Base-by-base conservation (phyloP, 2,797 vertebrate genomes). In the Odontamblyopus rebecca region DNA sequence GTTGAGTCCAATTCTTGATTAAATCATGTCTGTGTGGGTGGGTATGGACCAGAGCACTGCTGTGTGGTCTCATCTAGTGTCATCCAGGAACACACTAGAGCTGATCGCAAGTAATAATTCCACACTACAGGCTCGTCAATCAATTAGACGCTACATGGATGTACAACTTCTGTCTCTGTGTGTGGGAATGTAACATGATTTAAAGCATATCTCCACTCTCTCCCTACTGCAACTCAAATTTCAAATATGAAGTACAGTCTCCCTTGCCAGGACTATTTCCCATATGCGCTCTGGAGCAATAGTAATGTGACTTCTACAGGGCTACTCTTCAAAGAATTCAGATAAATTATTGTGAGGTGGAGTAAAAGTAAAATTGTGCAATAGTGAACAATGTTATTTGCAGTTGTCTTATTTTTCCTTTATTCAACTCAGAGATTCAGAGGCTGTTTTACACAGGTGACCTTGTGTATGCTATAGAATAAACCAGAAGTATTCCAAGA, bases 41-140 rank as follows among this genome's bases (percentile, higher is more conserved):
- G 77, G 74, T 62, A 75, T 56, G 53, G n/a, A 69, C 79, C 48
- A 70, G 67, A 61, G 61, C 19, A 60, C 57, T 67, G 76, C 77
- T 89, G 88, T 88, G 88, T 89, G 87, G 86, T 88, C 88, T 84
- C 68, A 79, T 77, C 9, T 0, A 81, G 70, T 73, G 73, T 83
- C 80, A 84, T 78, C 86, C 83, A 89, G 77, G 83, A 88, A 91
- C 89, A 89, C 82, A 89, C 83, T 85, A 89, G 88, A 90, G 82
- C 61, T 54, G 92, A 93, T 90, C 91, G 89, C 63, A 0, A 76
- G 70, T 73, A 79, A 79, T 72, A 66, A 78, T 67, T 86, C 80
- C 87, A 78, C 27, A 6, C 67, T 51, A 29, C 71, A 79, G 73
- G 74, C 81, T 89, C 68, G 7, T 62, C 76, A 85, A 85, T 88